Conservation (phyloP, 2,113 vertebrate species). For the Sus scrofa region DNA sequence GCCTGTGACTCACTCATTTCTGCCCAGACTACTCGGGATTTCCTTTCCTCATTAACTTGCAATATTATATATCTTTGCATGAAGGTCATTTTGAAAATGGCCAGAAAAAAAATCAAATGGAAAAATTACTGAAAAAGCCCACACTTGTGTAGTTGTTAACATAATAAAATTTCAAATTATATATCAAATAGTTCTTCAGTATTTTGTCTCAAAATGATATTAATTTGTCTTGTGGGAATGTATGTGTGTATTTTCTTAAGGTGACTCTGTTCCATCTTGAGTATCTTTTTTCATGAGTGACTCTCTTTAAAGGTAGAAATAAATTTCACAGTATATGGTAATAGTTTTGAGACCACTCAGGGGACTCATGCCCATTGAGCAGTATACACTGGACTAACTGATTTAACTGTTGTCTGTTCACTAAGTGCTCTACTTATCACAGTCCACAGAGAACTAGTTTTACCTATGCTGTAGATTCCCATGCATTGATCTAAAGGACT, state of each 20-base stretch:
- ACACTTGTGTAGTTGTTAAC: not conserved
- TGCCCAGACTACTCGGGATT: not conserved
- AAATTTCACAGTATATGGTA: not conserved
- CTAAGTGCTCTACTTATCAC: not conserved
- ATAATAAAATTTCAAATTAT: conserved; percentile 16
- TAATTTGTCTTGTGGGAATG: not conserved
- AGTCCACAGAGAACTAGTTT: not conserved
- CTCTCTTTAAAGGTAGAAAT: not conserved
- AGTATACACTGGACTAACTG: not conserved
- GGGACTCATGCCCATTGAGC: not conserved
- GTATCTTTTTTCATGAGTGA: not conserved
- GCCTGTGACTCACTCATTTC: conserved; percentile 1
- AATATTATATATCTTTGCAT: not conserved
- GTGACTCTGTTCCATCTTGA: not conserved
- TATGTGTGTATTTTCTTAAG: not conserved
- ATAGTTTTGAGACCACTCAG: not conserved
- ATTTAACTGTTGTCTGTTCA: not conserved
- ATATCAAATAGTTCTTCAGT: not conserved
- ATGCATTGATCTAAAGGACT: not conserved
- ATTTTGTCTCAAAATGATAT: not conserved
- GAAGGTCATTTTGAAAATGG: conserved; percentile 39
- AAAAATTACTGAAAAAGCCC: not conserved
- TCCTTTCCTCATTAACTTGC: not conserved
- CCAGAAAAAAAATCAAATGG: not conserved
- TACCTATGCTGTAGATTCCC: not conserved